Percentiles rank a stretch among this genome's conserved stretches.
Evolutionary conservation across 2,113 vertebrate genomes (phyloP).

Genomic region (Nycticebus coucang): DNA sequence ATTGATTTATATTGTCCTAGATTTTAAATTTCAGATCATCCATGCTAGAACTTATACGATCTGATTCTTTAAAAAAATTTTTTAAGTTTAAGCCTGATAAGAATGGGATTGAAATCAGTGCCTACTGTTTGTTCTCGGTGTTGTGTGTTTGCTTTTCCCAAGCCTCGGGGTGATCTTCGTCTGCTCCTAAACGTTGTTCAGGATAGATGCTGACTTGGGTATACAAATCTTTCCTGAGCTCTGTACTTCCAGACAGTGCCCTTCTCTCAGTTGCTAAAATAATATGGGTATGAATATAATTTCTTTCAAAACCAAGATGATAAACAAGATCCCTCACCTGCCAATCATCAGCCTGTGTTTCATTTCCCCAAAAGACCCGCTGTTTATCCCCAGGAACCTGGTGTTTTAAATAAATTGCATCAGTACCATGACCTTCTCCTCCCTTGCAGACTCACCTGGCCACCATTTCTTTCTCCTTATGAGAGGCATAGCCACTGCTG

Average conservation of each 20-base stretch:
- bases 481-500: constrained; percentile 97
- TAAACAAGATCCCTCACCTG: background rate
- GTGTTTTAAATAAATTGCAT: background rate
- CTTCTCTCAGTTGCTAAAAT: constrained; percentile 11
- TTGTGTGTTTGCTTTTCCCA: background rate
- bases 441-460: constrained; percentile 89
- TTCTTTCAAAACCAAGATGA: constrained; percentile 41
- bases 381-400: background rate
- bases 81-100: background rate
- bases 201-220: background rate
- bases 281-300: background rate
- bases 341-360: background rate
- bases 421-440: background rate
- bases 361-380: constrained; percentile 8
- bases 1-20: background rate
- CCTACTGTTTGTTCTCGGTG: background rate
- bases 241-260: background rate
- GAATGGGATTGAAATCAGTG: background rate
- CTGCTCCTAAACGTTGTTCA: constrained; percentile 25
- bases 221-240: background rate
- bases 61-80: background rate
- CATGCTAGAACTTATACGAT: background rate
- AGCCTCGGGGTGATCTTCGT: background rate
- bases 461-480: constrained; percentile 99
- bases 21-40: background rate